Conservation (phyloP, 1,140 invertebrate genomes). For the Rhyzopertha dominica region DNA sequence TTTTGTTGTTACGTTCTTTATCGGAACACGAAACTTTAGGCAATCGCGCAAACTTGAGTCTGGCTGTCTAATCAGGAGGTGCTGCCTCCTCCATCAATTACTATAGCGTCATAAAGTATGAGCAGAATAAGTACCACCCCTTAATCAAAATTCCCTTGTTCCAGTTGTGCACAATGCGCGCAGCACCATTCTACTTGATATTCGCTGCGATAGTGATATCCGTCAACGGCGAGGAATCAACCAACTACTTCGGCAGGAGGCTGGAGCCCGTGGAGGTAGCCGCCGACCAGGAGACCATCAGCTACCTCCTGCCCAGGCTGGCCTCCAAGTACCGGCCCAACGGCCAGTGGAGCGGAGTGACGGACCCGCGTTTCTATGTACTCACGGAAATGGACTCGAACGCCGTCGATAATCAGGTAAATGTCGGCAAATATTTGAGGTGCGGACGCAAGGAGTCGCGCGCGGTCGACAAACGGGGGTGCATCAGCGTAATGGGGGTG, state of each 20-base stretch:
- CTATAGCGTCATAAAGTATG: too few species aligned
- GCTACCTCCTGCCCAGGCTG: conserved; percentile 42
- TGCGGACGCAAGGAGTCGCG: too few species aligned
- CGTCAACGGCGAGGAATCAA: conserved; percentile 30
- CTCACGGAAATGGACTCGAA: conserved; percentile 40
- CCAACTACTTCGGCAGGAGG: conserved; percentile 20
- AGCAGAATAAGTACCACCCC: too few species aligned
- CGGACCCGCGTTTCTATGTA: conserved; percentile 38
- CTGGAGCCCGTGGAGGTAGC: conserved; percentile 33
- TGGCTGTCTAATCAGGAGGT: too few species aligned
- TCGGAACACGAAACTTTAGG: too few species aligned
- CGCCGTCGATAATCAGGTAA: conserved; percentile 31
- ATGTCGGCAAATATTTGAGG: too few species aligned
- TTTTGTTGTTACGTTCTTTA: too few species aligned
- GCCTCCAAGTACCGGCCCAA: conserved; percentile 40
- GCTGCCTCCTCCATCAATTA: too few species aligned
- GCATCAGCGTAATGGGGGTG: too few species aligned
- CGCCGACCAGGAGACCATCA: conserved; percentile 40
- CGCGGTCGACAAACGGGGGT: too few species aligned
- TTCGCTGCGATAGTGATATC: conserved; percentile 36
- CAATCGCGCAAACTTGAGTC: too few species aligned
- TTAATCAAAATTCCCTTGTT: conserved; percentile 28
- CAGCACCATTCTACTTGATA: conserved; percentile 37
- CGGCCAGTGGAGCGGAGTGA: conserved; percentile 33
- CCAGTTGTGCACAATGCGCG: conserved; percentile 36